phyloP scores from a whole-genome alignment of 2,888 invertebrate genomes.

The Drosophila setosimentum region DNA sequence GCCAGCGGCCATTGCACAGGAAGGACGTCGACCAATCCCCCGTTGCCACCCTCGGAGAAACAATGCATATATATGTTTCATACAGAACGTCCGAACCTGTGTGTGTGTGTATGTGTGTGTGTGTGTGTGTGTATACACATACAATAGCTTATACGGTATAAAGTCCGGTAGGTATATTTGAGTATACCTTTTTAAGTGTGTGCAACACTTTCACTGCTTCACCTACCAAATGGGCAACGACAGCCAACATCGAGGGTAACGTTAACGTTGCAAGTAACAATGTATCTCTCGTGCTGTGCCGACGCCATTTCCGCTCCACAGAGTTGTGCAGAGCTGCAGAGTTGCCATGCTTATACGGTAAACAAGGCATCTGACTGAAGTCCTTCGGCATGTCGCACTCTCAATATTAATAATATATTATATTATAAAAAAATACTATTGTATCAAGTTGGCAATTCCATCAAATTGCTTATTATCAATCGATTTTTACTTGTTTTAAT shows the following conservation, averaged over 20 bases:
- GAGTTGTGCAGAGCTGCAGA: conserved; percentile 18
- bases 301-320: conserved; percentile 41
- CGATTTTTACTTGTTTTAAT: not conserved
- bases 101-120: conserved; percentile 10
- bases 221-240: conserved; percentile 27
- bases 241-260: conserved; percentile 12
- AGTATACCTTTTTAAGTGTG: conserved; percentile 72
- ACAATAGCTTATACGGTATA: conserved; percentile 58
- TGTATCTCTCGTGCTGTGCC: conserved; percentile 9
- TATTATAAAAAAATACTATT: not conserved
- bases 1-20: conserved; percentile 61
- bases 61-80: conserved; percentile 54
- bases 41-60: conserved; percentile 36
- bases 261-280: conserved; percentile 13
- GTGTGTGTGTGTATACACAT: conserved; percentile 19
- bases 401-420: not conserved
- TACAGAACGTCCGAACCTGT: conserved; percentile 19
- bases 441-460: not conserved
- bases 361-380: conserved; percentile 4
- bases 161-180: conserved; percentile 78
- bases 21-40: conserved; percentile 50
- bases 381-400: not conserved
- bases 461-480: not conserved
- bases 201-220: conserved; percentile 62
- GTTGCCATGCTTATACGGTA: conserved; percentile 10